Evolutionary conservation across 2,797 vertebrate genomes (phyloP).

Genomic region (Coranthus polyacanthus): DNA sequence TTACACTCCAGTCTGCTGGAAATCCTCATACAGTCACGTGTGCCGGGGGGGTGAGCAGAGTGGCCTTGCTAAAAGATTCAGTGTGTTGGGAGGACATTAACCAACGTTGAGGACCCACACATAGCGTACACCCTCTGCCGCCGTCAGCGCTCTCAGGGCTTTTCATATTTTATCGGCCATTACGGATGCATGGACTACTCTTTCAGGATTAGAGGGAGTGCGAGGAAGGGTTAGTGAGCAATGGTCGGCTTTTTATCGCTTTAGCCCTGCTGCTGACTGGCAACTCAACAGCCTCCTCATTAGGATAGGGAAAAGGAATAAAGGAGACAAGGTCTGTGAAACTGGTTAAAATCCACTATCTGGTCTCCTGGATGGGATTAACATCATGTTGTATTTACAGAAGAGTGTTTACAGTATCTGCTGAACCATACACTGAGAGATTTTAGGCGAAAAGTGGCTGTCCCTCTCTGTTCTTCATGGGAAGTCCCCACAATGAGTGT

Average conservation of each 20-base stretch:
- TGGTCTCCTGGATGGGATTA: slow-evolving; percentile 45
- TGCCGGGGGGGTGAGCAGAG: slow-evolving; percentile 33
- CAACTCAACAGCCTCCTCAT: slow-evolving; percentile 40
- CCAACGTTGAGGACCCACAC: slow-evolving; percentile 43
- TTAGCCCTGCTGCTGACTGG: slow-evolving; percentile 46
- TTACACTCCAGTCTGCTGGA: slow-evolving; percentile 51
- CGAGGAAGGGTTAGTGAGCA: slow-evolving; percentile 29
- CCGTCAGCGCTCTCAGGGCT: slow-evolving; percentile 59
- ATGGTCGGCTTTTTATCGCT: slow-evolving; percentile 39
- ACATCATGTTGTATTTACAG: slow-evolving; percentile 45
- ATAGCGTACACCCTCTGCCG: slow-evolving; percentile 36
- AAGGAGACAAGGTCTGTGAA: slow-evolving; percentile 46
- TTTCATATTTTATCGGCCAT: slow-evolving; percentile 75
- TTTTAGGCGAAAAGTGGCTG: slow-evolving; percentile 30
- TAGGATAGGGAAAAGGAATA: slow-evolving; percentile 16
- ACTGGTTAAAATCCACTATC: slow-evolving; percentile 63
- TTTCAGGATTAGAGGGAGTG: slow-evolving; percentile 60
- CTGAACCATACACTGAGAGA: slow-evolving; percentile 15
- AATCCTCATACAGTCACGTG: slow-evolving; percentile 54
- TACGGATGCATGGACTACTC: slow-evolving; percentile 71
- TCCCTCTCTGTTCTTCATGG: slow-evolving; percentile 39
- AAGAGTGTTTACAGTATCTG: slow-evolving; percentile 13
- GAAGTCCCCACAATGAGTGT: slow-evolving; percentile 71
- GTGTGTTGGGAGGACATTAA: slow-evolving; percentile 48
- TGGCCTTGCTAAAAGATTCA: slow-evolving; percentile 66